Evolutionary conservation across 2,113 vertebrate genomes (phyloP), one percentile per base, ranked within the genome.

Genomic region (Struthidea cinerea): DNA sequence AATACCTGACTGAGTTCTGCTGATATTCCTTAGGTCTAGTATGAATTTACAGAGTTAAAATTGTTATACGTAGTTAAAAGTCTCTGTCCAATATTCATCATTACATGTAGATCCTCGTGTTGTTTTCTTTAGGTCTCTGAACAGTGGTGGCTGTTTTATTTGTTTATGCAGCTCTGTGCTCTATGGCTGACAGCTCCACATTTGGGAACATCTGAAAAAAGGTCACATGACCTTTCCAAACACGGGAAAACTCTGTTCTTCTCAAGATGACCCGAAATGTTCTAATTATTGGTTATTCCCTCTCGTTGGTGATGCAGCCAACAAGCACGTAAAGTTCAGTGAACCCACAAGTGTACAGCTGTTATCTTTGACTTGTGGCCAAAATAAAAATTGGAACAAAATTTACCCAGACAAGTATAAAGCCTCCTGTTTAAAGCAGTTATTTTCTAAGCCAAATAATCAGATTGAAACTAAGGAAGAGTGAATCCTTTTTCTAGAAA

Each of bases 301-400:
- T 97, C 93, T 97, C 98, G 98, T 97, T 93, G 87, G 91, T 88
- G 95, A 96, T 96, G 97, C 97, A 98, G 98, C 98, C 98, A 99
- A 97, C 91, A 98, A 98, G 97, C 98, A 98, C 97, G 61, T 96
- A 97, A 98, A 98, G 98, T 98, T 99, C 99, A 98, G 93, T 98
- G 98, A 99, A 99, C 98, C 98, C 98, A 97, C 98, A 98, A 98
- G 97, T 93, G 30, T 98, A 98, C 99, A 99, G 98, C 98, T 99
- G 99, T 98, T 99, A 98, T 98, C 97, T 99, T 99, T 99, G 99
- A 99, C 98, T 98, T 97, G 98, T 98, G 97, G 98, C 99, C 99
- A 99, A 98, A 98, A 98, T 97, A 98, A 98, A 98, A 98, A 98
- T 96, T 98, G 98, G 97, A 98, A 98, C 94, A 96, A 97, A 92